Evolutionary conservation across 2,888 invertebrate species (phyloP), one percentile per base, ranked within the genome.

Genomic region (Drosophila setosimentum): DNA sequence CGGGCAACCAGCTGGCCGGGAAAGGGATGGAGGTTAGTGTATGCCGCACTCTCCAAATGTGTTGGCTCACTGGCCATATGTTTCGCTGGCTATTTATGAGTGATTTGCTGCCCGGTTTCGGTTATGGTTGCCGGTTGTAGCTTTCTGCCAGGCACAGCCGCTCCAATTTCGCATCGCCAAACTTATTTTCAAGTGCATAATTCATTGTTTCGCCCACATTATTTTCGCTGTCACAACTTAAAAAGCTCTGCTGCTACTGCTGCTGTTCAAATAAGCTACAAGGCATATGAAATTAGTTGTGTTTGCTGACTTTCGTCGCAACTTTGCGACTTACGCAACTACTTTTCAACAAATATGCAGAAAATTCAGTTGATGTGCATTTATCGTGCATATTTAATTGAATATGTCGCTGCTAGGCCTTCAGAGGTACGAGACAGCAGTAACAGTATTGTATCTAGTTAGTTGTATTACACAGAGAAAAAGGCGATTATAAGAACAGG

Each of bases 151-250:
- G 67, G 78, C 67, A 67, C 59, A 27, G 66, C 80, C 73, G 81
- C 68, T 73, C 88, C 90, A 85, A 85, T 85, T 85, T 83, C 54
- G 61, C 78, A 72, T 80, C 66, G 80, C 82, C 68, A 87, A 87
- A 87, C 87, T 87, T 90, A 89, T 84, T 84, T 80, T 74, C 76
- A 90, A 87, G 90, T 89, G 82, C 87, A 87, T 90, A 90, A 90
- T 87, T 90, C 90, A 87, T 87, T 84, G 90, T 87, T 90, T 85
- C 73, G 85, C 87, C 89, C 89, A 87, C 90, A 90, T 89, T 90
- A 87, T 87, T 87, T 86, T 88, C 68, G 68, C 68, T 86, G 85
- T 90, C 90, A 86, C 72, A 88, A 88, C 81, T 90, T 88, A 70
- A 63, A 76, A 73, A 64, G 79, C 21, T 65, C 45, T 10, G 35